These are phyloP conservation scores for Limnothrissa miodon DNA, from an alignment of 2,113 vertebrate genomes.

Conservation along the genomic window DNA sequence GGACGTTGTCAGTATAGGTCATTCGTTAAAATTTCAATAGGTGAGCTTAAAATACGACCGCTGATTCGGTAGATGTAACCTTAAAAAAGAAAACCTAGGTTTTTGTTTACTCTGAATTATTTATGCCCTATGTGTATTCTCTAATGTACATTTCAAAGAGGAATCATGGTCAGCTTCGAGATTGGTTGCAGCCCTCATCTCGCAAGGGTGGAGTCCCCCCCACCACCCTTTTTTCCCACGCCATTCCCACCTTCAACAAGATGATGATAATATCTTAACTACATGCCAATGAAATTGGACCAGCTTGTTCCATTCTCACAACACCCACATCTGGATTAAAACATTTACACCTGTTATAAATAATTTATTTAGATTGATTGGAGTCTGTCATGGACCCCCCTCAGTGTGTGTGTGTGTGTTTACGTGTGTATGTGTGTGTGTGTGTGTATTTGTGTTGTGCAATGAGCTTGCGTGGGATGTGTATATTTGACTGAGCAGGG, in stretches of 20 bases:
- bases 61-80: background rate
- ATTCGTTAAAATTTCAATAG: background rate
- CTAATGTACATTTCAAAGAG: background rate
- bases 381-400: background rate
- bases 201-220: conserved; percentile 9
- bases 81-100: background rate
- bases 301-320: background rate
- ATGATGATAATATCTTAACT: background rate
- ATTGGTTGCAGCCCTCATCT: conserved; percentile 7
- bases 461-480: background rate
- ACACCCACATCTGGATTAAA: background rate
- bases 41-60: background rate
- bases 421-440: conserved; percentile 17
- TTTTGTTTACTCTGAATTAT: conserved; percentile 12
- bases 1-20: background rate
- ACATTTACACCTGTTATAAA: background rate
- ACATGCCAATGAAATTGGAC: background rate
- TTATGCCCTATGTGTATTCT: background rate
- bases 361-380: background rate
- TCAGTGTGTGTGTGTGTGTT: conserved; percentile 25
- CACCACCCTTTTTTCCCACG: background rate
- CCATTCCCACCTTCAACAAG: conserved; percentile 9
- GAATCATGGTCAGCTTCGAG: background rate
- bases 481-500: background rate
- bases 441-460: background rate